phyloP scores from a whole-genome alignment of 2,888 invertebrate species.

The Patella caerulea region DNA sequence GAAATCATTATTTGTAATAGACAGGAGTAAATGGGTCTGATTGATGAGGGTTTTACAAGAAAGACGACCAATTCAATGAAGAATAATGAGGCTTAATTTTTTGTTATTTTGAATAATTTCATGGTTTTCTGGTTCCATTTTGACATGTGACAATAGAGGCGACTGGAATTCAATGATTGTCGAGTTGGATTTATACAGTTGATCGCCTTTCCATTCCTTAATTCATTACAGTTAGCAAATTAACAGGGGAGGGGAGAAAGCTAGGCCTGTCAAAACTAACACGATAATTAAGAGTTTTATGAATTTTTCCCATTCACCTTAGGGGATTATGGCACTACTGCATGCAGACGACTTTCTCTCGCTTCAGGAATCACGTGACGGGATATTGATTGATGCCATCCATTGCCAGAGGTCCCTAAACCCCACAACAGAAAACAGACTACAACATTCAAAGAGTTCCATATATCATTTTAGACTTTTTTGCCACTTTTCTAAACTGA shows the following conservation, averaged over 20 bases:
- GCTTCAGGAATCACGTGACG: neutral
- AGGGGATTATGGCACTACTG: neutral
- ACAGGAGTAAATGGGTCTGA: neutral
- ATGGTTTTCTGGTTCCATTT: conserved; percentile 1
- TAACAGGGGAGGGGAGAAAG: neutral
- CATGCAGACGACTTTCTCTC: conserved; percentile 7
- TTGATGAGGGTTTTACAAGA: neutral
- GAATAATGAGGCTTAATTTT: neutral
- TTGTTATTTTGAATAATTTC: conserved; percentile 13
- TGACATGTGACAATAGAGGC: conserved; percentile 7
- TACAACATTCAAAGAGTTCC: neutral
- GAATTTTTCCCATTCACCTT: neutral
- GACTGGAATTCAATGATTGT: conserved; percentile 1
- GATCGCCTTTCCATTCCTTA: neutral
- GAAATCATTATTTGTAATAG: too few species aligned
- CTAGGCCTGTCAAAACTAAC: neutral
- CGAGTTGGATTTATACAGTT: neutral
- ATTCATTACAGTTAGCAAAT: conserved; percentile 2
- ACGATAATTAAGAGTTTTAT: conserved; percentile 9
- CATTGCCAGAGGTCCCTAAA: neutral
- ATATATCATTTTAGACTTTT: too few species aligned
- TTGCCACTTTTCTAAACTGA: too few species aligned
- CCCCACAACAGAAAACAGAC: conserved; percentile 7
- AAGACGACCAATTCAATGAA: neutral
- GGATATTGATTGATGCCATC: neutral